Evolutionary conservation across 2,888 invertebrate genomes (phyloP).

Genomic region (Lycocerus yunnanus): DNA sequence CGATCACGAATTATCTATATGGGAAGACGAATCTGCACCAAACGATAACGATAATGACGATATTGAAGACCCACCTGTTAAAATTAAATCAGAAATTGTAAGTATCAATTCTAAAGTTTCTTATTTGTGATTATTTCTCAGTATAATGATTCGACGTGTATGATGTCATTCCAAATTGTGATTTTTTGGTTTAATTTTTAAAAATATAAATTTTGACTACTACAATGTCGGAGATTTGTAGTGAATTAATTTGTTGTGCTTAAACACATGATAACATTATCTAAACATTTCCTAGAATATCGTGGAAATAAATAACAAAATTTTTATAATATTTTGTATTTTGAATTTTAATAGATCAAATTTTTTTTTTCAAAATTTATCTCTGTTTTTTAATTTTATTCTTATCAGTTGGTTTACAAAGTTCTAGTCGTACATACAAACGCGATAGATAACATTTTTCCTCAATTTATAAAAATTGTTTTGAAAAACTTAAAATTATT

Average conservation of each 20-base stretch:
- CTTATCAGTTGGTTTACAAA: neutral
- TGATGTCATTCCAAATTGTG: neutral
- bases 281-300: conserved; percentile 1
- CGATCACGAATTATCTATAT: conserved; percentile 52
- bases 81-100: conserved; percentile 33
- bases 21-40: conserved; percentile 52
- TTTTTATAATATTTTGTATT: neutral
- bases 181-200: neutral
- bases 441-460: neutral
- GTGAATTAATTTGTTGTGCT: neutral
- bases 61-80: conserved; percentile 38
- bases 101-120: neutral
- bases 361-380: neutral
- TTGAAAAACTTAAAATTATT: neutral
- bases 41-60: conserved; percentile 46
- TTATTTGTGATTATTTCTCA: neutral
- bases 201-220: neutral
- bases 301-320: neutral
- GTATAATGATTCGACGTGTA: neutral
- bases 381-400: neutral
- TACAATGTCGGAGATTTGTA: neutral
- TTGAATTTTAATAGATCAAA: neutral
- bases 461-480: neutral
- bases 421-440: neutral
- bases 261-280: conserved; percentile 5